These are phyloP conservation scores for Drosophila orena DNA, from an alignment of 1,140 invertebrate species.

Conservation along the genomic window DNA sequence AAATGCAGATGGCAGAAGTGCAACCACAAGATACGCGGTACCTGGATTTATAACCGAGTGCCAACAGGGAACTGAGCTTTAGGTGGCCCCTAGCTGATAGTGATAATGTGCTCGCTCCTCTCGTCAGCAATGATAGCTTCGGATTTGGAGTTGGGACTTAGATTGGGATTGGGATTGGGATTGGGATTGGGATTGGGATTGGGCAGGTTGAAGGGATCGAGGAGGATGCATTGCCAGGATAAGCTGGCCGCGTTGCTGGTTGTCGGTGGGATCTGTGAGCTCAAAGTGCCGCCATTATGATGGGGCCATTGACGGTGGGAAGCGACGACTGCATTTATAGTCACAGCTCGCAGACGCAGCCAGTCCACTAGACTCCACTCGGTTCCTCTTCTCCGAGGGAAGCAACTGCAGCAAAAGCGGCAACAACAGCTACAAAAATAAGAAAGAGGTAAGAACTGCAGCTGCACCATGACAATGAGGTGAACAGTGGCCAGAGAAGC, in stretches of 20 bases:
- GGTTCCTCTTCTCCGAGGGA: constrained; percentile 33
- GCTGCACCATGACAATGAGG: constrained; percentile 58
- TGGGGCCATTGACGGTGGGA: constrained; percentile 43
- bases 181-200: too few species aligned
- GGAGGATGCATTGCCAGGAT: constrained; percentile 58
- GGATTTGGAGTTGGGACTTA: background rate
- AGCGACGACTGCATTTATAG: constrained; percentile 47
- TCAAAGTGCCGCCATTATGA: constrained; percentile 82
- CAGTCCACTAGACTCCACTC: constrained; percentile 45
- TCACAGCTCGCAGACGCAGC: constrained; percentile 50
- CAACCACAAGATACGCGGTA: constrained; percentile 62
- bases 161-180: background rate
- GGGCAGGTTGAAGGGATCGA: background rate
- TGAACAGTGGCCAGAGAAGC: constrained; percentile 18
- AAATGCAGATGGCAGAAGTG: constrained; percentile 56
- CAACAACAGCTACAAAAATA: constrained; percentile 44
- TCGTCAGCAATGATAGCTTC: constrained; percentile 45
- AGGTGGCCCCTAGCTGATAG: constrained; percentile 62
- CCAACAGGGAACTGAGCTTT: constrained; percentile 56
- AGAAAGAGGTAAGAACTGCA: constrained; percentile 49
- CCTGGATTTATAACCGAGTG: constrained; percentile 67
- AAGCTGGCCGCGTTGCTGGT: constrained; percentile 35
- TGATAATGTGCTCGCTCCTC: constrained; percentile 78
- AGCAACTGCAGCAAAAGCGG: constrained; percentile 49
- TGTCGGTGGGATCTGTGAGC: constrained; percentile 63